Evolutionary conservation across 2,888 invertebrate genomes (phyloP).

Genomic region (Sinopyrophorus schimmeli): DNA sequence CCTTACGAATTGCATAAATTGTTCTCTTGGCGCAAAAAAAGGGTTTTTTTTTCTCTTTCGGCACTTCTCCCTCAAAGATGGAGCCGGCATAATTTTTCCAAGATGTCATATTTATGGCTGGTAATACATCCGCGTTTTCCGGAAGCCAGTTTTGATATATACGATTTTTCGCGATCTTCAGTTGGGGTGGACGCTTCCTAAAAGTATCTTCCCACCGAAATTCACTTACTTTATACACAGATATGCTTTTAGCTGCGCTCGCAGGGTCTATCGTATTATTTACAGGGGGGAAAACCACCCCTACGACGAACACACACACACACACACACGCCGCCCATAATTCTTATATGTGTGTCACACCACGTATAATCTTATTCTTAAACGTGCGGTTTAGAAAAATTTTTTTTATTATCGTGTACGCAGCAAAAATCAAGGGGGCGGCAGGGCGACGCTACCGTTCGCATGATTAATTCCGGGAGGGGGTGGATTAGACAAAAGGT

Average conservation of each 20-base stretch:
- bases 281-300: conserved; percentile 37
- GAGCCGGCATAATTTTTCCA: conserved; percentile 20
- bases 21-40: too few species aligned
- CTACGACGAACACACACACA: conserved; percentile 29
- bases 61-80: too few species aligned
- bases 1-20: conserved; percentile 3
- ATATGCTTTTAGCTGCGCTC: conserved; percentile 43
- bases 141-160: conserved; percentile 42
- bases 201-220: conserved; percentile 48
- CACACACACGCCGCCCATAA: conserved; percentile 26
- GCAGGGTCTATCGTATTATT: conserved; percentile 36
- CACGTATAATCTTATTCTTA: conserved; percentile 5
- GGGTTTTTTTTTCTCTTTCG: too few species aligned
- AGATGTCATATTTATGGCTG: conserved; percentile 29
- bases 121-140: conserved; percentile 30
- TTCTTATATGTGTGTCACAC: conserved; percentile 14
- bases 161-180: conserved; percentile 39
- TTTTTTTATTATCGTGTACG: conserved; percentile 3
- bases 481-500: conserved; percentile 24
- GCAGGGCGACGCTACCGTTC: too few species aligned
- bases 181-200: conserved; percentile 35
- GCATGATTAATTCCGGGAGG: conserved; percentile 20
- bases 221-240: conserved; percentile 57
- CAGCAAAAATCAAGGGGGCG: background rate
- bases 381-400: background rate